These are phyloP conservation scores for Drosophila yakuba DNA, from an alignment of 1,140 invertebrate species.

Conservation along the genomic window DNA sequence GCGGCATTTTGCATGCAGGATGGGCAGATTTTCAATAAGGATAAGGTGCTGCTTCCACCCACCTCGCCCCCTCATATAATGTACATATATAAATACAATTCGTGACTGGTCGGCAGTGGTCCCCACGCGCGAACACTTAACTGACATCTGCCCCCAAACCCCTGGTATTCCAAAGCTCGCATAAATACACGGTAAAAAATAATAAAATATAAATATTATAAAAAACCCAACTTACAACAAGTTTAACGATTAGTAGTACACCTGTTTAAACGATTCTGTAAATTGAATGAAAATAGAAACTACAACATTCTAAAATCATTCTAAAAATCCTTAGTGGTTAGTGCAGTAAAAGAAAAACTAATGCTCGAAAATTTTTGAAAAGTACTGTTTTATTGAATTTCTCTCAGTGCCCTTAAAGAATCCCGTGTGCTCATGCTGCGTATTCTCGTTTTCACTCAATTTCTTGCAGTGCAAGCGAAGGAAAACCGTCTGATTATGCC, in stretches of 20 bases:
- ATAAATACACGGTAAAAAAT: slow-evolving; percentile 5
- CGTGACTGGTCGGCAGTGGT: slow-evolving; percentile 30
- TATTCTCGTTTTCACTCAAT: too few relatives aligned
- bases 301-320: too few relatives aligned
- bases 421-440: too few relatives aligned
- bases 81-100: slow-evolving; percentile 15
- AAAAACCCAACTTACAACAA: background rate
- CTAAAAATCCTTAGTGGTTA: too few relatives aligned
- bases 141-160: background rate
- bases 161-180: slow-evolving; percentile 4
- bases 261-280: too few relatives aligned
- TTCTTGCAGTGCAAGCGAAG: slow-evolving; percentile 13
- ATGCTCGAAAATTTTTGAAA: too few relatives aligned
- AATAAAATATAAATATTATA: background rate
- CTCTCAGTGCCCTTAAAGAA: too few relatives aligned
- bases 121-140: slow-evolving; percentile 44
- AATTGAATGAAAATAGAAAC: too few relatives aligned
- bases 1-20: slow-evolving; percentile 30
- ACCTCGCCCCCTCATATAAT: too few relatives aligned
- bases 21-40: slow-evolving; percentile 55
- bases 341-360: too few relatives aligned
- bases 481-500: slow-evolving; percentile 10
- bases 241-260: too few relatives aligned
- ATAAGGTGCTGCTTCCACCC: slow-evolving; percentile 21
- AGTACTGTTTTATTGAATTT: background rate